Conservation (phyloP, 2,888 invertebrate genomes). For the Microctonus brassicae region DNA sequence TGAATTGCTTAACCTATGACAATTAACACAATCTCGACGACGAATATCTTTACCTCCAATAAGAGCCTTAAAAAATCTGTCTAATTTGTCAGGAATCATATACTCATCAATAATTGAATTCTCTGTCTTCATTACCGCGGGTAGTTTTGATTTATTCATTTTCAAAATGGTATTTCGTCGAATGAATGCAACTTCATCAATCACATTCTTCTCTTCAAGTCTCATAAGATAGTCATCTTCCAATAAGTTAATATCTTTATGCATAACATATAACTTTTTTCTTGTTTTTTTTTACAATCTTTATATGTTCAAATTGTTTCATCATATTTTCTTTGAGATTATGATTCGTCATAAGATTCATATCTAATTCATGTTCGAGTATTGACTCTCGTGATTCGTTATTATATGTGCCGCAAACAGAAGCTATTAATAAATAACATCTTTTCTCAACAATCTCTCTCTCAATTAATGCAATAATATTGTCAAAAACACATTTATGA, state of each 20-base stretch:
- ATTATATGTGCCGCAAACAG: not conserved
- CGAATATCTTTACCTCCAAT: slow-evolving; percentile 18
- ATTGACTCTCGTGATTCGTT: not conserved
- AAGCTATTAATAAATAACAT: not conserved
- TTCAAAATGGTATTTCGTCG: slow-evolving; percentile 21
- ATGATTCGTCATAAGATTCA: not conserved
- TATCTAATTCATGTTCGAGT: not conserved
- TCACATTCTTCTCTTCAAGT: slow-evolving; percentile 19
- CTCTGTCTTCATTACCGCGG: not conserved
- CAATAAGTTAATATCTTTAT: slow-evolving; percentile 31
- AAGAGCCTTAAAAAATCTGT: slow-evolving; percentile 29
- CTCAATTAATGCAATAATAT: not conserved
- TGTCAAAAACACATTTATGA: not conserved
- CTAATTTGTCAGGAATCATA: slow-evolving; percentile 25
- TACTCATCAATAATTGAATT: slow-evolving; percentile 39
- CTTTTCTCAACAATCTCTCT: not conserved
- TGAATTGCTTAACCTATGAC: slow-evolving; percentile 20
- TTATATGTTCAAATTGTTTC: not conserved
- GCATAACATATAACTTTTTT: slow-evolving; percentile 42
- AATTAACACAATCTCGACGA: slow-evolving; percentile 17
- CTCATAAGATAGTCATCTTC: slow-evolving; percentile 30
- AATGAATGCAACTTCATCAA: slow-evolving; percentile 21
- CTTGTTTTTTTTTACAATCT: slow-evolving; percentile 14
- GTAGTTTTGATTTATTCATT: slow-evolving; percentile 20
- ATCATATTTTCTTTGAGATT: not conserved